Conservation (phyloP, 37 sponge, comb jelly and placozoan species). For the Ephydatia muelleri region DNA sequence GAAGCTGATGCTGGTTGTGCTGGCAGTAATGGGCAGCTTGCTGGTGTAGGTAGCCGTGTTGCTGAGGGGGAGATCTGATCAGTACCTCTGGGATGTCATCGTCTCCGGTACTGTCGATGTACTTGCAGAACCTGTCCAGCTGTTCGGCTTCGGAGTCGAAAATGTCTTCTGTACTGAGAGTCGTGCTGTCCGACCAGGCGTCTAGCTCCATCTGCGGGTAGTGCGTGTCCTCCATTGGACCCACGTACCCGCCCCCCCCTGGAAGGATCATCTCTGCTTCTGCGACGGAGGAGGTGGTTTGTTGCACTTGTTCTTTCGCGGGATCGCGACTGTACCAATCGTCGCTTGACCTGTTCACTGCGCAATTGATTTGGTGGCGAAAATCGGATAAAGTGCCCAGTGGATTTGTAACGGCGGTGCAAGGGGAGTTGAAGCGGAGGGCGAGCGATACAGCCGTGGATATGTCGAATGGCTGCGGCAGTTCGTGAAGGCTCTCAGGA, state of each 20-base stretch:
- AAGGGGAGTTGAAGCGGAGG: conserved; percentile 27
- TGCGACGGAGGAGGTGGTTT: background rate
- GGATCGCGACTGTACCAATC: background rate
- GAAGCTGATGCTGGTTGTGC: background rate
- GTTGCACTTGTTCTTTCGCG: background rate
- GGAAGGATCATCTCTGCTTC: background rate
- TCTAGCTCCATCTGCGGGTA: conserved; percentile 20
- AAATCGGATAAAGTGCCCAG: background rate
- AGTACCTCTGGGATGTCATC: conserved; percentile 10
- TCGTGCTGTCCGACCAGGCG: conserved; percentile 17
- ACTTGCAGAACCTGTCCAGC: conserved; percentile 48
- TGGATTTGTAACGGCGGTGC: background rate
- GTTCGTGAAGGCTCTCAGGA: conserved; percentile 22
- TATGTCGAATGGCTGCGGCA: conserved; percentile 53
- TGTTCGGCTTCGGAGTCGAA: conserved; percentile 26
- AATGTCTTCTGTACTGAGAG: background rate
- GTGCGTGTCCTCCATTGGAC: background rate
- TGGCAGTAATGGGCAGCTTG: background rate
- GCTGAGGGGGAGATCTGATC: background rate
- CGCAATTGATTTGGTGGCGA: background rate
- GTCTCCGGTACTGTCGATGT: conserved; percentile 40
- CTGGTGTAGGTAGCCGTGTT: background rate
- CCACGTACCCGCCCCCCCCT: background rate
- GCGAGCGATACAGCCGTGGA: conserved; percentile 48
- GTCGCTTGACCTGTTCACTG: conserved; percentile 6